phyloP scores from a whole-genome alignment of 2,113 vertebrate genomes.

The Henicopernis longicauda region DNA sequence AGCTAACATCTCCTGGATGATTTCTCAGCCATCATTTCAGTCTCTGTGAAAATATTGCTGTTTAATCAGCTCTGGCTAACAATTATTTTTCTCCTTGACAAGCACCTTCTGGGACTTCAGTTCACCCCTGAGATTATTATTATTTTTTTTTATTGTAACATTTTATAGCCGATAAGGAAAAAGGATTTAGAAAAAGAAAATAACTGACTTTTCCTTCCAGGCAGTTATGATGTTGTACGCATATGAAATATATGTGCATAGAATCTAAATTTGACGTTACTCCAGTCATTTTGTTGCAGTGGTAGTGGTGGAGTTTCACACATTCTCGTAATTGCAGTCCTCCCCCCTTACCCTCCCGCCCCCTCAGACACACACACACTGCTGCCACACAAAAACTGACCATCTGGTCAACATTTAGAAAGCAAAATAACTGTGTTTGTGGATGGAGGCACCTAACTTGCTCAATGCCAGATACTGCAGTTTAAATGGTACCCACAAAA shows the following conservation, averaged over 20 bases:
- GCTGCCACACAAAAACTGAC: not conserved
- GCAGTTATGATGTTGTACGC: conserved; percentile 20
- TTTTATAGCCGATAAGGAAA: conserved; percentile 31
- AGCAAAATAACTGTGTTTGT: not conserved
- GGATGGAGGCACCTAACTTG: not conserved
- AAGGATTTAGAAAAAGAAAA: not conserved
- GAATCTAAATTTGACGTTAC: not conserved
- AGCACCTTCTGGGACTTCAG: conserved; percentile 15
- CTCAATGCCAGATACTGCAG: not conserved
- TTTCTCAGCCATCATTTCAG: not conserved
- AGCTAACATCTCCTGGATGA: not conserved
- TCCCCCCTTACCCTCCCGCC: not conserved
- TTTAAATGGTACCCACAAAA: not conserved
- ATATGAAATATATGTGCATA: not conserved
- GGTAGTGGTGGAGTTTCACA: not conserved
- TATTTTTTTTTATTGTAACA: not conserved
- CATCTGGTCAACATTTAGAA: not conserved
- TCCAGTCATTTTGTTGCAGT: not conserved
- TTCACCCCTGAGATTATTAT: not conserved
- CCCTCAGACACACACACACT: not conserved
- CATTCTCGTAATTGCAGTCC: not conserved
- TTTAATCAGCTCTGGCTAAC: conserved; percentile 52
- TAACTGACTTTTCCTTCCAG: conserved; percentile 21
- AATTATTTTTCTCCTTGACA: conserved; percentile 51
- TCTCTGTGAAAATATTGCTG: not conserved